Conservation (phyloP, 2,113 vertebrate genomes). For the Galeopterus variegatus region DNA sequence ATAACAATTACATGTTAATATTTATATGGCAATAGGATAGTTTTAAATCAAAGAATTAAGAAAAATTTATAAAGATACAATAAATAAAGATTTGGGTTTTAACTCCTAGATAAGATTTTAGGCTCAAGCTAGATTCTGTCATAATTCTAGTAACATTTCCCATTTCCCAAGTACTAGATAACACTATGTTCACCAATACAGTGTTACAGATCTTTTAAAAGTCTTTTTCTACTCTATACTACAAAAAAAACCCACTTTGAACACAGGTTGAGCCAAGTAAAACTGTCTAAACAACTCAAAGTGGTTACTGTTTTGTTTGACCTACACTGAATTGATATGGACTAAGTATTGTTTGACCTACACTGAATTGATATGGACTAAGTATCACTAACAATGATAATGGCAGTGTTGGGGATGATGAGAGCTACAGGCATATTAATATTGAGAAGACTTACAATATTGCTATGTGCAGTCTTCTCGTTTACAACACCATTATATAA, state of each 20-base stretch:
- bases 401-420: background rate
- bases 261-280: background rate
- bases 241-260: background rate
- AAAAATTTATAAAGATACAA: conserved; percentile 39
- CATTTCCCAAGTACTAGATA: conserved; percentile 25
- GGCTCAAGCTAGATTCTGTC: background rate
- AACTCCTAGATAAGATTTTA: conserved; percentile 1
- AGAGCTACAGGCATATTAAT: background rate
- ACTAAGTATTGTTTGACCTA: background rate
- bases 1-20: background rate
- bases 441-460: background rate
- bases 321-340: background rate
- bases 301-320: conserved; percentile 40
- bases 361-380: background rate
- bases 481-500: background rate
- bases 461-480: background rate
- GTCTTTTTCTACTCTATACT: background rate
- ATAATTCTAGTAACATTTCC: background rate
- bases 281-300: conserved; percentile 42
- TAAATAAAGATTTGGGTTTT: conserved; percentile 30
- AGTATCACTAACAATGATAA: background rate
- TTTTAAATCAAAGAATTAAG: conserved; percentile 62
- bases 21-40: background rate
- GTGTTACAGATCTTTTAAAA: background rate
- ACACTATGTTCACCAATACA: background rate